Percentiles rank a stretch among this genome's conserved stretches.
These are phyloP conservation scores for Cistogaster globosa DNA, from an alignment of 2,888 invertebrate genomes.

Conservation along the genomic window DNA sequence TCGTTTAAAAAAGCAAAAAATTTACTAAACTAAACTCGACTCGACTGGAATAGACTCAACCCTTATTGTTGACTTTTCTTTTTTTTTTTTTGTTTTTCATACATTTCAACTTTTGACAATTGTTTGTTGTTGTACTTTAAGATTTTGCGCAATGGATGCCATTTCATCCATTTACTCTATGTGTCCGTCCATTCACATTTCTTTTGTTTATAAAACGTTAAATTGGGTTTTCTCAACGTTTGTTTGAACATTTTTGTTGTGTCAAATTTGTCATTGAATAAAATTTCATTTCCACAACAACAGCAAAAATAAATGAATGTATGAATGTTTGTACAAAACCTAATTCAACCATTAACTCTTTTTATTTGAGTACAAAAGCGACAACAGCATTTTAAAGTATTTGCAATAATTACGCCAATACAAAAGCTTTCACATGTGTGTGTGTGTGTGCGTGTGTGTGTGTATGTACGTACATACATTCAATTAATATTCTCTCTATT, in stretches of 20 bases:
- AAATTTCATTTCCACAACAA: conserved; percentile 45
- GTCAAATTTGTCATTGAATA: conserved; percentile 63
- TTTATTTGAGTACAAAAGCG: conserved; percentile 34
- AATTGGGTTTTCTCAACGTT: conserved; percentile 32
- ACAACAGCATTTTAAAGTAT: conserved; percentile 7
- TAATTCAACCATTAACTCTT: conserved; percentile 10
- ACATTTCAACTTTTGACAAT: conserved; percentile 50
- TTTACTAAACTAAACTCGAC: conserved; percentile 51
- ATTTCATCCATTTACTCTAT: conserved; percentile 11
- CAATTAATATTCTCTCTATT: too few species aligned
- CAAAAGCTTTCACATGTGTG: background rate
- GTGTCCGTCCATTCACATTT: conserved; percentile 25
- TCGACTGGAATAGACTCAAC: conserved; percentile 50
- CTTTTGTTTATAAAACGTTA: conserved; percentile 58
- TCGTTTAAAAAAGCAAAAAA: conserved; percentile 40
- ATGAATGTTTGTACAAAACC: background rate
- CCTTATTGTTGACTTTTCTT: conserved; percentile 48
- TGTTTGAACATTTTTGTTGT: conserved; percentile 28
- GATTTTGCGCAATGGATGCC: conserved; percentile 58
- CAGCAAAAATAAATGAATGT: background rate
- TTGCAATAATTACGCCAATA: conserved; percentile 22
- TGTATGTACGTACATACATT: background rate
- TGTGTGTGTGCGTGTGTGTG: background rate
- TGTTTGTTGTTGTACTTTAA: conserved; percentile 20
- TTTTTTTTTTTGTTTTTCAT: too few species aligned